phyloP scores from a whole-genome alignment of 2,888 invertebrate species.

The Tryphoninae sp. region DNA sequence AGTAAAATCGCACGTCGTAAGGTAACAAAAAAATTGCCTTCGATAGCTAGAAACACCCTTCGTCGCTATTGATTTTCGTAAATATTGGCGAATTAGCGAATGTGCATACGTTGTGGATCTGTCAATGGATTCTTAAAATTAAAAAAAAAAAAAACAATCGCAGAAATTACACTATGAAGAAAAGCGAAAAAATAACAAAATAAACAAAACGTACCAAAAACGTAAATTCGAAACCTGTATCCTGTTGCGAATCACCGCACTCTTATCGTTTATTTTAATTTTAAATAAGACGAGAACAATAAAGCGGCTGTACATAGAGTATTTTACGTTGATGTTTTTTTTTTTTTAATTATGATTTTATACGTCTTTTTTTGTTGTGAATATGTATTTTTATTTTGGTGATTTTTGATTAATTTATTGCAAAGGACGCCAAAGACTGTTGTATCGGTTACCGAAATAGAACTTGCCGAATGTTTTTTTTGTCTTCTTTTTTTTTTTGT shows the following conservation, averaged over 20 bases:
- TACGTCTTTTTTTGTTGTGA: conserved; percentile 74
- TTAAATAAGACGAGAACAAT: conserved; percentile 72
- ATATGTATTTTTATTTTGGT: conserved; percentile 70
- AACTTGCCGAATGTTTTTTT: conserved; percentile 3
- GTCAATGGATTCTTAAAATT: conserved; percentile 77
- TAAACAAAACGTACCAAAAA: conserved; percentile 41
- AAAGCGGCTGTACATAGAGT: conserved; percentile 80
- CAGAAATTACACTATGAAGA: conserved; percentile 53
- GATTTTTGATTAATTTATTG: conserved; percentile 69
- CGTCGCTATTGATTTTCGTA: conserved; percentile 1
- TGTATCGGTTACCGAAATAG: conserved; percentile 14
- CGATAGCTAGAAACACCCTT: conserved; percentile 36
- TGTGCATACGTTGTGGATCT: conserved; percentile 60
- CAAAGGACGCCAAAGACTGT: conserved; percentile 41
- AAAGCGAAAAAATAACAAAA: conserved; percentile 33
- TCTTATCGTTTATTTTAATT: conserved; percentile 60
- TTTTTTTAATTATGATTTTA: conserved; percentile 66
- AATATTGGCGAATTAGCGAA: conserved; percentile 6
- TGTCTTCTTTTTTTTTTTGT: neutral
- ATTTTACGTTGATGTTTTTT: conserved; percentile 77
- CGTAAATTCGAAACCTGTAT: conserved; percentile 48
- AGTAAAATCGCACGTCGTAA: conserved; percentile 56
- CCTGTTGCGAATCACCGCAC: conserved; percentile 45
- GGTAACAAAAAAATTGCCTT: conserved; percentile 43
- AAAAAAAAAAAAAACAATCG: conserved; percentile 48